Base-by-base conservation (phyloP, 2,888 invertebrate genomes). In the Drosophila bunnanda region DNA sequence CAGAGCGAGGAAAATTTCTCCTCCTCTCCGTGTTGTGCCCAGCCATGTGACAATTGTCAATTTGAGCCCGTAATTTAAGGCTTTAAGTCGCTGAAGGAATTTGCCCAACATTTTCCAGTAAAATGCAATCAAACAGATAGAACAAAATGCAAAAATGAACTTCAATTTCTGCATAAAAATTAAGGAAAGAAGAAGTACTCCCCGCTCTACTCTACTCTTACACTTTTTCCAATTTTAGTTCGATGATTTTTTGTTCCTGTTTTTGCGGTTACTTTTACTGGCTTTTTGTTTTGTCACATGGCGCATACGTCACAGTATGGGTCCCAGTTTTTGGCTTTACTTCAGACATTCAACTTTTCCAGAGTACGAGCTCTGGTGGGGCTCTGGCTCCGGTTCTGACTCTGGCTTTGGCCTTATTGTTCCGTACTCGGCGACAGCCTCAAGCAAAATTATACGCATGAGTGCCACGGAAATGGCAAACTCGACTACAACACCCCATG, bases 361-460 rank as follows among this genome's bases (percentile, higher is more conserved):
- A 72, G 30, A 28, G 12, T 17, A 17, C 17, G 3, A 30, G 43
- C 15, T 25, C 28, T 28, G 10, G 25, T 9, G 9, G 15, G 44
- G 28, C 25, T 43, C 44, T 15, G 44, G n/a, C 15, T 44, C 44
- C 7, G 44, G 44, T 8, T 44, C 44, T 22, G 44, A 25, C 25
- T 28, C 44, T 44, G 65, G 30, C 17, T 39, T n/a, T 54, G 53
- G 73, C 52, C 59, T 57, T 78, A 89, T 89, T 87, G 82, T 89
- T 88, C 80, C 76, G 75, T 73, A 68, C 83, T 81, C 82, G 79
- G 78, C 86, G 87, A 80, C 82, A 85, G 87, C 80, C 82, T 77
- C 77, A 82, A 89, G 87, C 80, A 77, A 85, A 89, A 86, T 86
- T 88, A 84, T 88, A 88, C 89, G 89, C 88, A 82, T 86, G 88